Evolutionary conservation across 2,113 vertebrate genomes (phyloP).

Genomic region (Epinephelus cyanopodus): DNA sequence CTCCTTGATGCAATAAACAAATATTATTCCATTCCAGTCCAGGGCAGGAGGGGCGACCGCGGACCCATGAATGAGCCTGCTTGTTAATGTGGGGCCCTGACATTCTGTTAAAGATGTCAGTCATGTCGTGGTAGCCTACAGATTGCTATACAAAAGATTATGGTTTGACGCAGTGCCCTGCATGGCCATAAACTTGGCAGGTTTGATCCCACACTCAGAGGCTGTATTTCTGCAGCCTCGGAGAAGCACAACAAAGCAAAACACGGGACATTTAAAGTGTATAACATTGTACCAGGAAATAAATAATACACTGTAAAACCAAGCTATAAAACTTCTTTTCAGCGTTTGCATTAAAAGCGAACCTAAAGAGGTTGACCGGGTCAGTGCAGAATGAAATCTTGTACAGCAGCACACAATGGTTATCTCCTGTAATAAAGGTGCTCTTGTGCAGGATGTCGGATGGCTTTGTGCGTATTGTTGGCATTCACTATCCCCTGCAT

Average conservation of each 20-base stretch:
- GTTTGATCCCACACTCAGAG: conserved; percentile 15
- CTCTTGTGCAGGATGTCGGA: conserved; percentile 52
- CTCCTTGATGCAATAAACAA: conserved; percentile 86
- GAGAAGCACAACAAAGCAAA: conserved; percentile 31
- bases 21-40: conserved; percentile 80
- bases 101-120: conserved; percentile 60
- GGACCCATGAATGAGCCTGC: conserved; percentile 79
- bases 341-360: conserved; percentile 47
- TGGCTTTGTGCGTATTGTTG: conserved; percentile 71
- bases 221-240: conserved; percentile 1
- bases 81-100: conserved; percentile 79
- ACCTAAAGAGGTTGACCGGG: conserved; percentile 64
- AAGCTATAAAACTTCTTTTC: conserved; percentile 55
- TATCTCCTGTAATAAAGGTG: conserved; percentile 74
- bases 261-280: conserved; percentile 33
- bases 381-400: conserved; percentile 72
- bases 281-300: conserved; percentile 38
- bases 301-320: conserved; percentile 56
- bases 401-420: conserved; percentile 66
- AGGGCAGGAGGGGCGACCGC: conserved; percentile 58
- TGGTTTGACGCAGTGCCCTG: conserved; percentile 60
- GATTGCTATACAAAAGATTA: conserved; percentile 59
- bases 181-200: conserved; percentile 45
- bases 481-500: conserved; percentile 77
- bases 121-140: conserved; percentile 48